phyloP scores from a whole-genome alignment of 2,797 vertebrate species.

The Distichodus sexfasciatus region DNA sequence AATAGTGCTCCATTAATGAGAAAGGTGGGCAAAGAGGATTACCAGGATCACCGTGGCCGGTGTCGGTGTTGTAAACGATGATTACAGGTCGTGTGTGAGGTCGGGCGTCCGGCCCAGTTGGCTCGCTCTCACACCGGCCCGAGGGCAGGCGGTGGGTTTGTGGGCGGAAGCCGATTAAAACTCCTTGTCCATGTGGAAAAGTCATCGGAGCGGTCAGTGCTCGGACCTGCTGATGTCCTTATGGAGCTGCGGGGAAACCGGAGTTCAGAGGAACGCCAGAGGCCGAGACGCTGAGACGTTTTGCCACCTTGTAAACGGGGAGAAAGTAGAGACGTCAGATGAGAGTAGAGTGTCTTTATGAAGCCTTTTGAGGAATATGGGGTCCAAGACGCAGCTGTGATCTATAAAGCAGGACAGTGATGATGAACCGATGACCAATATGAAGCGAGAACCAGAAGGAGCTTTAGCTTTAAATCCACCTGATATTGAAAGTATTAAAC shows the following conservation, averaged over 20 bases:
- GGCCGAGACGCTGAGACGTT: conserved; percentile 66
- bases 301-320: conserved; percentile 76
- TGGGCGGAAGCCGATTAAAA: neutral
- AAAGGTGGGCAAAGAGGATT: neutral
- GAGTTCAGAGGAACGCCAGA: conserved; percentile 70
- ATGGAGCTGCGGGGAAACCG: conserved; percentile 66
- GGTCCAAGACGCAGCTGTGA: conserved; percentile 47
- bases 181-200: conserved; percentile 76
- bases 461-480: conserved; percentile 18
- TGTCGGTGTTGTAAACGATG: conserved; percentile 18
- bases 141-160: no score
- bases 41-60: neutral
- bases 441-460: conserved; percentile 12
- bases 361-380: conserved; percentile 36
- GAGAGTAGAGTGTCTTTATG: conserved; percentile 51
- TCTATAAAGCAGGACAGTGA: conserved; percentile 53
- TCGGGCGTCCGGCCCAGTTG: no score
- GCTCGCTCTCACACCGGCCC: no score
- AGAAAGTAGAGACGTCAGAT: conserved; percentile 31
- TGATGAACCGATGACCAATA: conserved; percentile 41
- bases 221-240: conserved; percentile 68
- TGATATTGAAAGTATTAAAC: no score
- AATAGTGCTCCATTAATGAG: neutral
- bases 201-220: conserved; percentile 67
- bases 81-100: conserved; percentile 1